Evolutionary conservation across 2,797 vertebrate genomes (phyloP).

Genomic region (Phaenicophaeus curvirostris): DNA sequence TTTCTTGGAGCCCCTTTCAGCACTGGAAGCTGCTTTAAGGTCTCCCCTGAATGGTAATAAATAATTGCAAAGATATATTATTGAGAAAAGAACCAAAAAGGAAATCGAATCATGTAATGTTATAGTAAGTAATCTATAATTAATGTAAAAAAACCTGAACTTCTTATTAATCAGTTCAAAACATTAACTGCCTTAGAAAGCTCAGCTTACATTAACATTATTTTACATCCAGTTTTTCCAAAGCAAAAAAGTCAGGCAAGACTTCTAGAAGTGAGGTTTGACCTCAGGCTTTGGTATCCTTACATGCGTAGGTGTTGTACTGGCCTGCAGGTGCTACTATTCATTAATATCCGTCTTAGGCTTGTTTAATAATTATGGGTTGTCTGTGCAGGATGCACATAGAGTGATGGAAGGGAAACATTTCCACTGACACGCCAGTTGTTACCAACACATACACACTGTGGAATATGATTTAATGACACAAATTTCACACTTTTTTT

Average conservation of each 20-base stretch:
- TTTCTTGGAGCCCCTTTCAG: too few species aligned
- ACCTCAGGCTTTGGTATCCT: neutral
- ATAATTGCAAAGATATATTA: neutral
- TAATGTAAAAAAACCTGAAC: accelerated
- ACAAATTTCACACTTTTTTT: accelerated
- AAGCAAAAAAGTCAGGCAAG: neutral
- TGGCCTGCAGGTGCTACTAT: neutral
- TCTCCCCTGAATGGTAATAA: too few species aligned
- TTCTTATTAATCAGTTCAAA: neutral
- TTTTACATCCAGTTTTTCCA: neutral
- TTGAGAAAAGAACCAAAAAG: neutral
- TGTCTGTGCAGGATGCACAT: accelerated
- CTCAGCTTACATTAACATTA: too few species aligned
- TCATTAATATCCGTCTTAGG: neutral
- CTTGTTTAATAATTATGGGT: neutral
- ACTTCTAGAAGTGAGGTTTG: neutral
- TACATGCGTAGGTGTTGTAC: too few species aligned
- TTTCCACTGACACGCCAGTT: neutral
- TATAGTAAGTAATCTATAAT: neutral
- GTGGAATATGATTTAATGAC: neutral
- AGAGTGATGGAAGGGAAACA: neutral
- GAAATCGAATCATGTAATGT: neutral
- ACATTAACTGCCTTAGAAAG: neutral
- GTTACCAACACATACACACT: accelerated
- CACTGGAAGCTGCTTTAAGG: too few species aligned